Evolutionary conservation across 2,113 vertebrate species (phyloP).

Genomic region (Ciconia boyciana): DNA sequence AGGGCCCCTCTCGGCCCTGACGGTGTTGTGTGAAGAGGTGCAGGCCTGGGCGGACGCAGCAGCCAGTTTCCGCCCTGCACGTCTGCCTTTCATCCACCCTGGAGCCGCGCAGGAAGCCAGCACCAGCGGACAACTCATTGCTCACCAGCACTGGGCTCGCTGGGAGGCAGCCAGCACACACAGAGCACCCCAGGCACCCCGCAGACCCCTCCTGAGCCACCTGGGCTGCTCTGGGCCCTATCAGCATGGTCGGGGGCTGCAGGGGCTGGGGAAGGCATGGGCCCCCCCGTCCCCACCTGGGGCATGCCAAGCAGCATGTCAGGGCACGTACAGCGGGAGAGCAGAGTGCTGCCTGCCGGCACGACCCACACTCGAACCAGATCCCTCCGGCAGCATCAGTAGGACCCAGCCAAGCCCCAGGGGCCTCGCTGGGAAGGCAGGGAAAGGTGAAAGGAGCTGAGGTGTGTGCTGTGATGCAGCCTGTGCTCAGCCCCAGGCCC

Average conservation of each 20-base stretch:
- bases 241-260: rapidly evolving
- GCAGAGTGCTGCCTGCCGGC: background rate
- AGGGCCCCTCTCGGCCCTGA: background rate
- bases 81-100: background rate
- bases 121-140: rapidly evolving
- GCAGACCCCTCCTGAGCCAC: background rate
- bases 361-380: background rate
- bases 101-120: background rate
- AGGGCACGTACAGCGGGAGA: background rate
- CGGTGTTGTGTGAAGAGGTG: background rate
- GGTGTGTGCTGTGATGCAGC: background rate
- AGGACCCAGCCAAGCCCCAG: rapidly evolving
- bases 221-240: background rate
- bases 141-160: rapidly evolving
- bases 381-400: background rate
- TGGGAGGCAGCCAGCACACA: background rate
- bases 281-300: background rate
- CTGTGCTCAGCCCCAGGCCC: background rate
- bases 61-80: rapidly evolving
- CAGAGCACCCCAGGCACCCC: background rate
- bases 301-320: rapidly evolving
- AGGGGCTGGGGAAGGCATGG: background rate
- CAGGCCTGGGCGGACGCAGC: background rate
- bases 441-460: background rate
- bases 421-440: background rate